Conservation (phyloP, 2,888 invertebrate genomes). For the Meganola albula region DNA sequence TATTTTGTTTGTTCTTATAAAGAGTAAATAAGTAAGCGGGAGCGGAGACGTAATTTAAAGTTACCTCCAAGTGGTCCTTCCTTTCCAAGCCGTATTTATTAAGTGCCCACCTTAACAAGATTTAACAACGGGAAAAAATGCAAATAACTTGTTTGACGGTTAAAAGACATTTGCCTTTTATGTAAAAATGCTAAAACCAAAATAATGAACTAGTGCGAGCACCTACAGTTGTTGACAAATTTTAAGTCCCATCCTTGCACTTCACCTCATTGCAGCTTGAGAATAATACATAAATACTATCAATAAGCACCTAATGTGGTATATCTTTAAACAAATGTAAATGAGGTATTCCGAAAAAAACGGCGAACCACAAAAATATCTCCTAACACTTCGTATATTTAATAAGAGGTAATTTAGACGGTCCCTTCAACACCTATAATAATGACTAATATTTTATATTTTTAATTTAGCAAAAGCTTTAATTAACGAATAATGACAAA, state of each 20-base stretch:
- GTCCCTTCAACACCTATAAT: too few relatives aligned
- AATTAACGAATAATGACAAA: slow-evolving; percentile 49
- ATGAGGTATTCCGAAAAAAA: too few relatives aligned
- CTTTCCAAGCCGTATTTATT: slow-evolving; percentile 43
- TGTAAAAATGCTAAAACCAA: slow-evolving; percentile 23
- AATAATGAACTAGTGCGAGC: too few relatives aligned
- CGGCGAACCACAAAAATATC: too few relatives aligned
- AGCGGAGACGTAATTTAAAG: slow-evolving; percentile 69
- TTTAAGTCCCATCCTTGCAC: too few relatives aligned
- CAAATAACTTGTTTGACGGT: slow-evolving; percentile 39
- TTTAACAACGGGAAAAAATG: slow-evolving; percentile 41
- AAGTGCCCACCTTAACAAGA: slow-evolving; percentile 45
- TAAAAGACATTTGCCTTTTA: slow-evolving; percentile 31
- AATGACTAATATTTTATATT: slow-evolving; percentile 23
- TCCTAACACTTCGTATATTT: too few relatives aligned
- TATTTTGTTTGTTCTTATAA: slow-evolving; percentile 73
- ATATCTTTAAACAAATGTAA: too few relatives aligned
- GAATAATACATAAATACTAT: too few relatives aligned
- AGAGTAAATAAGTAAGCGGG: slow-evolving; percentile 69
- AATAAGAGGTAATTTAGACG: too few relatives aligned
- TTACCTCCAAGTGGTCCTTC: slow-evolving; percentile 55
- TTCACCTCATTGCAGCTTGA: too few relatives aligned
- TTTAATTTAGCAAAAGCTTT: slow-evolving; percentile 33
- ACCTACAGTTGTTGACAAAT: too few relatives aligned
- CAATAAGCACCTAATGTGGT: too few relatives aligned